Conservation (phyloP, 1,140 invertebrate species). For the Acromyrmex echinatior region DNA sequence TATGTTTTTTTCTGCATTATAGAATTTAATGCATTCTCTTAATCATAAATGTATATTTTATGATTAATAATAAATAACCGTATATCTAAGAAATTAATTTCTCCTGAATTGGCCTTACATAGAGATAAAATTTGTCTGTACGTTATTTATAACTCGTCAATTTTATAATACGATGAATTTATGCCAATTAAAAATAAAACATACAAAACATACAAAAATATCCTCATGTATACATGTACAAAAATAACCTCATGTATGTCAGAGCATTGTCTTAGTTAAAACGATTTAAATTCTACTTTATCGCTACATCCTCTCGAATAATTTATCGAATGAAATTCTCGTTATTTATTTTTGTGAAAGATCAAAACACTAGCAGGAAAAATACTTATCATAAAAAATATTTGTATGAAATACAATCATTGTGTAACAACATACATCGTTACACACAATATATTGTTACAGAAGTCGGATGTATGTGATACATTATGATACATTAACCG, state of each 20-base stretch:
- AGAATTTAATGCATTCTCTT: not conserved
- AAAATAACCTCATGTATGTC: not conserved
- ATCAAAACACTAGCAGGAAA: not conserved
- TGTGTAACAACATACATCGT: conserved; percentile 14
- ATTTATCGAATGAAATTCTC: not conserved
- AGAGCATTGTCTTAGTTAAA: not conserved
- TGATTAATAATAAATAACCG: not conserved
- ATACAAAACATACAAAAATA: not conserved
- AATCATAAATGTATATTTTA: not conserved
- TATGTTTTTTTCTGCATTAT: not conserved
- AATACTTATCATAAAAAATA: not conserved
- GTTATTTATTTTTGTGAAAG: not conserved
- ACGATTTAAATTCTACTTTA: not conserved
- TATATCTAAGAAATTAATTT: not conserved
- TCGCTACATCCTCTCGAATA: not conserved
- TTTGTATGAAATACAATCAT: conserved; percentile 6
- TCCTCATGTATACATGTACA: not conserved
- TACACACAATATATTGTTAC: conserved; percentile 10
- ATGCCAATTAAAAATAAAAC: not conserved
- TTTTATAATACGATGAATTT: not conserved
- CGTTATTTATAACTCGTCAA: not conserved
- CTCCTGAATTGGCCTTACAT: not conserved
- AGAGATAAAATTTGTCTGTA: not conserved
- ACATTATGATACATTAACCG: not conserved
- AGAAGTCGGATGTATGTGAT: not conserved